phyloP scores from a whole-genome alignment of 64 coral and sea anemone species.

The Stylophora pistillata region DNA sequence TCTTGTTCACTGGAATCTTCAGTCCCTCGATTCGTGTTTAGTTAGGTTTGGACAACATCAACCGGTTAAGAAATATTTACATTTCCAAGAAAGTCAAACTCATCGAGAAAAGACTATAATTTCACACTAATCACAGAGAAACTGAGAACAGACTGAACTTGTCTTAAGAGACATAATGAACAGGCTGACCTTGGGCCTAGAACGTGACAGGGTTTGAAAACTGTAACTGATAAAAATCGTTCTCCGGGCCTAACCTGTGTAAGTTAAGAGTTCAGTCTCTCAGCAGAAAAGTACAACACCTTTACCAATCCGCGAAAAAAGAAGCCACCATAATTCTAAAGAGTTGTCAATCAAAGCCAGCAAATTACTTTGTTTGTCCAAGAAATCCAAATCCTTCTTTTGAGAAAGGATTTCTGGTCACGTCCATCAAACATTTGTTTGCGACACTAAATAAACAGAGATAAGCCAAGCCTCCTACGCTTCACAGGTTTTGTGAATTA shows the following conservation, averaged over 20 bases:
- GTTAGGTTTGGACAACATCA: not conserved
- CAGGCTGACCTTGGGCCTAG: too few relatives aligned
- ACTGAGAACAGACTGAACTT: not conserved
- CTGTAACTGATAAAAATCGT: not conserved
- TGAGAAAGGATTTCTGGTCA: not conserved
- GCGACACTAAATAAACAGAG: constrained; percentile 8
- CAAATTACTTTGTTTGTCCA: not conserved
- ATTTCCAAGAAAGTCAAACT: not conserved
- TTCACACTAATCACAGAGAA: not conserved
- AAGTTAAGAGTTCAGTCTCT: not conserved
- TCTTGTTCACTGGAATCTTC: not conserved
- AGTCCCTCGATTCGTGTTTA: not conserved
- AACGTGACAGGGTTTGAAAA: not conserved
- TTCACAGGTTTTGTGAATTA: not conserved
- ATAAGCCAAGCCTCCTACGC: not conserved
- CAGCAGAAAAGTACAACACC: not conserved
- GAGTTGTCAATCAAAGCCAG: not conserved
- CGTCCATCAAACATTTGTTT: not conserved
- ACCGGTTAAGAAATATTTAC: constrained; percentile 12
- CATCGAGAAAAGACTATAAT: not conserved
- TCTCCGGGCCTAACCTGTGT: not conserved
- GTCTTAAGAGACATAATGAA: not conserved
- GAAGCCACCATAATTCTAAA: not conserved
- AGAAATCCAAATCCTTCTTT: not conserved
- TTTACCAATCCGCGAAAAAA: not conserved